These are phyloP conservation scores for Bombylius discolor DNA, from an alignment of 2,888 invertebrate species.

Conservation along the genomic window DNA sequence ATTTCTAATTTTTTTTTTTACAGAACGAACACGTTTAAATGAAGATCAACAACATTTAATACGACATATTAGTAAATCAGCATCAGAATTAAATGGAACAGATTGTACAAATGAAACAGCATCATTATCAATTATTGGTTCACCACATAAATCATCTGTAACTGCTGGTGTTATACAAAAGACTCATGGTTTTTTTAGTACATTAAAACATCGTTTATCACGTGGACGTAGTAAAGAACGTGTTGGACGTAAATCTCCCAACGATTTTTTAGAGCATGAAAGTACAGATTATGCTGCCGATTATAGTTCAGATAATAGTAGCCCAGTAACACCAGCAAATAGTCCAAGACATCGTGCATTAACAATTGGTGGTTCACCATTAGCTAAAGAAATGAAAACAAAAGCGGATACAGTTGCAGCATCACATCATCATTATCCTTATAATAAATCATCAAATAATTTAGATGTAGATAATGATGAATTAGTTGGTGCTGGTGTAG, in stretches of 20 bases:
- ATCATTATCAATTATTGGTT: conserved; percentile 39
- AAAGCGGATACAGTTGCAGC: conserved; percentile 28
- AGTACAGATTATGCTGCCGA: conserved; percentile 66
- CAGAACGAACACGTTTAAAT: conserved; percentile 11
- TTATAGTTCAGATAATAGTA: conserved; percentile 63
- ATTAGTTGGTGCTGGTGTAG: neutral
- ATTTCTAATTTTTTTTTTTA: neutral
- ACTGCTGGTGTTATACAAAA: conserved; percentile 62
- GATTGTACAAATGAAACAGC: conserved; percentile 39
- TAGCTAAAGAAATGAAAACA: conserved; percentile 30
- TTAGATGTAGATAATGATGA: conserved; percentile 23
- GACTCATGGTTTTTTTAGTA: conserved; percentile 71
- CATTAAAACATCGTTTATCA: conserved; percentile 68
- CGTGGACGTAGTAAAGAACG: conserved; percentile 61
- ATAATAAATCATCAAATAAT: conserved; percentile 15
- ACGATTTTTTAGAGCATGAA: conserved; percentile 44
- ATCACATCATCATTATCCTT: conserved; percentile 25
- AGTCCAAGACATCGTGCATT: conserved; percentile 58
- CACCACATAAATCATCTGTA: conserved; percentile 47
- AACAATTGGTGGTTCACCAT: conserved; percentile 18
- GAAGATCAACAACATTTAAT: conserved; percentile 30
- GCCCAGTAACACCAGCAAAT: conserved; percentile 51
- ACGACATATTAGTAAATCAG: conserved; percentile 67
- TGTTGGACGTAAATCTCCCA: conserved; percentile 42
- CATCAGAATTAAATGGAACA: conserved; percentile 62